Percentiles rank a stretch among this genome's conserved stretches.
Evolutionary conservation across 2,113 vertebrate genomes (phyloP).

Genomic region (Trochalopteron elliotii): DNA sequence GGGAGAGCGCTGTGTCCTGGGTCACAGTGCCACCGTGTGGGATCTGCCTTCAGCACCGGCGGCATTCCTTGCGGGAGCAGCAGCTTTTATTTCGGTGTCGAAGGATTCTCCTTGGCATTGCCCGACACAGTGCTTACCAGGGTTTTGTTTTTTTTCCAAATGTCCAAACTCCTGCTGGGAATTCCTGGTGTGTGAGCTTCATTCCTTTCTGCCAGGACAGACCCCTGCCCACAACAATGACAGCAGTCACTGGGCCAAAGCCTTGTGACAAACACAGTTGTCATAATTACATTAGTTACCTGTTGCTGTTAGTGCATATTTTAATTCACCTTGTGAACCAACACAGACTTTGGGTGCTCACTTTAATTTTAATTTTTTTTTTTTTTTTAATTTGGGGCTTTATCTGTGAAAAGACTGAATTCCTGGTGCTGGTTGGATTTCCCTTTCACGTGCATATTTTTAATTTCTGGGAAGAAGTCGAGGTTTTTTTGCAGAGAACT

Average conservation of each 20-base stretch:
- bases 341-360: not conserved
- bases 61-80: not conserved
- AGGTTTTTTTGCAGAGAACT: not conserved
- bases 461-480: not conserved
- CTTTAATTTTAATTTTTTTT: not conserved
- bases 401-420: not conserved
- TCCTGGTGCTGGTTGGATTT: not conserved
- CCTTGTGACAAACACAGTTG: not conserved
- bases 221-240: rapidly evolving
- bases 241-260: not conserved
- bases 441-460: not conserved
- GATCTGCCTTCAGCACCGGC: not conserved
- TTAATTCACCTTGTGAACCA: not conserved
- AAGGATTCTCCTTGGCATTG: not conserved
- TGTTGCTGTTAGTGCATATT: not conserved
- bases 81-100: not conserved
- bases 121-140: not conserved
- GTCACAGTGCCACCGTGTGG: conserved; percentile 66
- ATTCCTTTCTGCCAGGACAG: not conserved
- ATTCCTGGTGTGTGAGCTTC: not conserved
- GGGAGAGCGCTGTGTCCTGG: not conserved
- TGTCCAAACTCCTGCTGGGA: not conserved
- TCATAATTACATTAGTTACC: not conserved
- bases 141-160: not conserved
- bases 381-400: not conserved